These are phyloP conservation scores for Drosophila phalerata DNA, from an alignment of 2,888 invertebrate genomes.

Conservation along the genomic window DNA sequence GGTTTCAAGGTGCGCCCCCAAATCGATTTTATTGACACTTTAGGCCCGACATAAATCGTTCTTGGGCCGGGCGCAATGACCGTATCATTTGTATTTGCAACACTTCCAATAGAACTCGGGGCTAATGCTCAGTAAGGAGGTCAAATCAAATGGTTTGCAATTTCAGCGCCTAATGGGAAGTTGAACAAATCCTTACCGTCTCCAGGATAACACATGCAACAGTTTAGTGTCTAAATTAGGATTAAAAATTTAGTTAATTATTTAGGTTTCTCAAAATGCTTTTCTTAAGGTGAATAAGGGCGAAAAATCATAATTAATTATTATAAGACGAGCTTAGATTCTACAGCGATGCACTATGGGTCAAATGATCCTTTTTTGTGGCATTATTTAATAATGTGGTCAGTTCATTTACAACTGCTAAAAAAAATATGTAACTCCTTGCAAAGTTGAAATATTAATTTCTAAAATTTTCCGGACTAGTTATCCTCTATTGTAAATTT, in stretches of 20 bases:
- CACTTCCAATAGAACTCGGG: constrained; percentile 30
- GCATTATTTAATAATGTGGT: too few species aligned
- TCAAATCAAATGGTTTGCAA: constrained; percentile 51
- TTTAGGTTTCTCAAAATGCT: neutral
- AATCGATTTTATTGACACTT: constrained; percentile 79
- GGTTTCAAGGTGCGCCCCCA: constrained; percentile 50
- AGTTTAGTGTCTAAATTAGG: constrained; percentile 35
- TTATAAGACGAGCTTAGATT: too few species aligned
- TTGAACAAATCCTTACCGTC: constrained; percentile 50
- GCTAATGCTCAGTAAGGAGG: constrained; percentile 1
- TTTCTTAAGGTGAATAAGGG: neutral
- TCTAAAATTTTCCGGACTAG: too few species aligned
- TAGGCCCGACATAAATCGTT: constrained; percentile 60
- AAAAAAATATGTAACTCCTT: too few species aligned
- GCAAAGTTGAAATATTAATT: too few species aligned
- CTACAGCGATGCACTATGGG: too few species aligned
- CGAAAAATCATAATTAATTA: too few species aligned
- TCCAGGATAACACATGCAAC: constrained; percentile 45
- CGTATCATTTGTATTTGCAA: constrained; percentile 71
- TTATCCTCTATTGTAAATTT: too few species aligned
- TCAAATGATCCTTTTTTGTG: too few species aligned
- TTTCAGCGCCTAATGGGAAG: constrained; percentile 44
- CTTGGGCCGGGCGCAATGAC: constrained; percentile 54
- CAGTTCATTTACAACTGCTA: too few species aligned
- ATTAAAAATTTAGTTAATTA: constrained; percentile 3